Evolutionary conservation across 2,888 invertebrate genomes (phyloP), one percentile per base, ranked within the genome.

Genomic region (Microplitis deprimator): DNA sequence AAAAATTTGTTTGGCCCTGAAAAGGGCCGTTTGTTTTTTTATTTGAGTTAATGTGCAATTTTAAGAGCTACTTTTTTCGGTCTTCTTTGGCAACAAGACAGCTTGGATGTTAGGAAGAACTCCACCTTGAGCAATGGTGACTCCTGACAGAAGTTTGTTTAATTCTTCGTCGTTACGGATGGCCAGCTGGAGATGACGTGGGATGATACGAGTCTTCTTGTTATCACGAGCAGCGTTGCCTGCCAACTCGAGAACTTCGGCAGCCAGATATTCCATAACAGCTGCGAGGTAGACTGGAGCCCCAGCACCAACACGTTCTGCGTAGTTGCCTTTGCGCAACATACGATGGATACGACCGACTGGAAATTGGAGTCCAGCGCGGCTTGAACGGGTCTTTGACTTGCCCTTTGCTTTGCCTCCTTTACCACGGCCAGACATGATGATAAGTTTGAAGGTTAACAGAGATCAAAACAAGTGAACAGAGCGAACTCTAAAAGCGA

Each of bases 51-150:
- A 29, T 29, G 29, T 3, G 3, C 29, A 29, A 29, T 29, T 29
- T 29, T 80, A 77, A 67, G 29, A 77, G 59, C 70, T 82, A 59
- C 70, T 84, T 73, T 86, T 86, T 81, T 87, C 89, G 0, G 94
- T 93, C 90, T 95, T 94, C 91, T 94, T 95, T 70, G 95, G 95
- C 73, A 96, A 87, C 1, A 96, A 90, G 16, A 94, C 93, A 5
- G 94, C 92, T 84, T 95, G 94, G 81, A 96, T 96, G 86, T 94
- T 94, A 0, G 96, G 96, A 85, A 96, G 89, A 0, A 96, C 96
- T 83, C 96, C 96, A 79, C 96, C 96, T 88, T 96, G 94, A 29
- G 95, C 93, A 85, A 96, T 96, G 10, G 95, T 95, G 0, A 96
- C 95, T 64, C 94, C 94, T 1, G 93, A 92, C 0, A 96, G 89